Conservation (phyloP, 2,888 invertebrate genomes). For the Lagria hirta region DNA sequence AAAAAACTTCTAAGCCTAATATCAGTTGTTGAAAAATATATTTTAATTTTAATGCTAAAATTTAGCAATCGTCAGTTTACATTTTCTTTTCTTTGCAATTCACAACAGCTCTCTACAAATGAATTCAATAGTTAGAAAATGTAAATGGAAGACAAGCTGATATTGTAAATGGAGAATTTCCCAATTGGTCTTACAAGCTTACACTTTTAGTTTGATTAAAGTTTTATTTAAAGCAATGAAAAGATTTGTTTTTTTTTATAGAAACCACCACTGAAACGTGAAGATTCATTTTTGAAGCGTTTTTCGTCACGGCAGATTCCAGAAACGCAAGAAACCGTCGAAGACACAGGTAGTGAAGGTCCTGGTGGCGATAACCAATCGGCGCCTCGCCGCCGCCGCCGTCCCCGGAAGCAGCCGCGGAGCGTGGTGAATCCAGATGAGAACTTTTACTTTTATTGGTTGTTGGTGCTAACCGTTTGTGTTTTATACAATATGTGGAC, state of each 20-base stretch:
- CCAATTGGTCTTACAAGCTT: too few species aligned
- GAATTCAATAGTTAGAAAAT: too few species aligned
- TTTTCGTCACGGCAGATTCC: conserved; percentile 92
- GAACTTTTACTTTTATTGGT: conserved; percentile 95
- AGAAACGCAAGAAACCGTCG: conserved; percentile 80
- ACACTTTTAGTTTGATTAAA: too few species aligned
- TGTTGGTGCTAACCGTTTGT: conserved; percentile 83
- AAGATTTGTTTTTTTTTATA: conserved; percentile 34
- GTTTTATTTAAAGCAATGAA: conserved; percentile 1
- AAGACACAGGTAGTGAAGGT: conserved; percentile 61
- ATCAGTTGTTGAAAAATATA: too few species aligned
- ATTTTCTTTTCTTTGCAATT: too few species aligned
- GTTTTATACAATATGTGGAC: conserved; percentile 96
- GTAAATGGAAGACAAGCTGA: too few species aligned
- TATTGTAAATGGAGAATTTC: too few species aligned
- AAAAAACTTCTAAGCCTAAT: too few species aligned
- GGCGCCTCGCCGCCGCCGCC: conserved; percentile 61
- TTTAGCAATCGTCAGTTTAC: too few species aligned
- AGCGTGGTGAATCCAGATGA: conserved; percentile 94
- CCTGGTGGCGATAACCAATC: conserved; percentile 54
- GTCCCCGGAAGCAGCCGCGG: conserved; percentile 71
- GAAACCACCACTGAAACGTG: conserved; percentile 85
- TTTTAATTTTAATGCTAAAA: too few species aligned
- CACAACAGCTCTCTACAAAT: too few species aligned
- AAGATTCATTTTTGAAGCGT: conserved; percentile 89